These are phyloP conservation scores for Drosophila suboccidentalis DNA, from an alignment of 2,888 invertebrate species.

Conservation along the genomic window DNA sequence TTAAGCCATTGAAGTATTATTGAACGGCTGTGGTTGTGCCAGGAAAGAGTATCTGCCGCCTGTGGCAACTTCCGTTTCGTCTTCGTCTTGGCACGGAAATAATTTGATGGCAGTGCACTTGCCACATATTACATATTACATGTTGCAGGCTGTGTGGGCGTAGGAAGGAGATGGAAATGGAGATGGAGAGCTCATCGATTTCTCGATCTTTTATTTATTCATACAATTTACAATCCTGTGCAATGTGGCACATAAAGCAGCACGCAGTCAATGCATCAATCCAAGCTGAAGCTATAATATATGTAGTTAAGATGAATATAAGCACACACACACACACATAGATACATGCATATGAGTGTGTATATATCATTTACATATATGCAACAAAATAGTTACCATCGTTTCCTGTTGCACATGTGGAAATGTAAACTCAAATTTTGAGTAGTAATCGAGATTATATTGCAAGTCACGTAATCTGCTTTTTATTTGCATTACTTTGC, in stretches of 20 bases:
- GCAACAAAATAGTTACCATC: slow-evolving; percentile 30
- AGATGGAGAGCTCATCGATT: slow-evolving; percentile 53
- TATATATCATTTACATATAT: neutral
- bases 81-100: slow-evolving; percentile 45
- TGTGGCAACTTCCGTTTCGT: slow-evolving; percentile 49
- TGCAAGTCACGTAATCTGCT: slow-evolving; percentile 68
- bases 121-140: slow-evolving; percentile 18
- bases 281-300: slow-evolving; percentile 33
- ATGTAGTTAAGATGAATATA: slow-evolving; percentile 28
- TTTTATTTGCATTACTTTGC: slow-evolving; percentile 37
- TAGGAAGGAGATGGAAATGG: too few relatives aligned
- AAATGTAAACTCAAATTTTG: slow-evolving; percentile 18
- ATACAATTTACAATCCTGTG: slow-evolving; percentile 62
- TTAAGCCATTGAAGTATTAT: slow-evolving; percentile 75
- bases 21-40: slow-evolving; percentile 34
- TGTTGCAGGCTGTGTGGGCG: slow-evolving; percentile 23
- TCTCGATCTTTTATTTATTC: slow-evolving; percentile 66
- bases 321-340: slow-evolving; percentile 8
- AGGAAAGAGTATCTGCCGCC: slow-evolving; percentile 13
- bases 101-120: slow-evolving; percentile 50
- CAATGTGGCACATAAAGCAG: slow-evolving; percentile 29
- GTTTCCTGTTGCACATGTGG: slow-evolving; percentile 26
- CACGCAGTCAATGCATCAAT: slow-evolving; percentile 30
- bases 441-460: slow-evolving; percentile 63
- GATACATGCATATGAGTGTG: slow-evolving; percentile 22